Conservation (phyloP, 23 tunicate genomes). For the Botrylloides violaceus region DNA sequence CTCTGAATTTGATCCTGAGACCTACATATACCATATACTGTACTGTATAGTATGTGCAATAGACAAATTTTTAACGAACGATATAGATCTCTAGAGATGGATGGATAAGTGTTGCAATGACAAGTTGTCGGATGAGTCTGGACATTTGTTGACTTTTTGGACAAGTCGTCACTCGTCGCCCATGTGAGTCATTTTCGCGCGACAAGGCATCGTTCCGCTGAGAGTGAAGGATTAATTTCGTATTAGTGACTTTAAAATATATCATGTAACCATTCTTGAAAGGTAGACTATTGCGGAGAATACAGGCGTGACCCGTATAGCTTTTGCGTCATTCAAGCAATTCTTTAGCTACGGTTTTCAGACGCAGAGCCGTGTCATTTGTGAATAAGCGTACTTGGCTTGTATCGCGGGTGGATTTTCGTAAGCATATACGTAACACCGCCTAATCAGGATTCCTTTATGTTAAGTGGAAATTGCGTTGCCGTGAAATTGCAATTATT, state of each 20-base stretch:
- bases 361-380: constrained; percentile 9
- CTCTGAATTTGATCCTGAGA: no score
- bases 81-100: no score
- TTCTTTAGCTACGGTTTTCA: background rate
- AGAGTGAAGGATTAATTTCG: constrained; percentile 11
- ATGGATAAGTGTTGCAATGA: no score
- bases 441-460: background rate
- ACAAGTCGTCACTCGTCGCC: background rate
- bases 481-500: no score
- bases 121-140: background rate
- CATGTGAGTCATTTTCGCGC: background rate
- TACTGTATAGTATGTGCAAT: no score
- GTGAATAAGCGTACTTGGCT: constrained; percentile 12
- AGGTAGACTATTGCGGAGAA: constrained; percentile 5
- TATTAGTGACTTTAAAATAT: constrained; percentile 19
- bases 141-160: background rate
- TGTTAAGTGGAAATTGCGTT: background rate
- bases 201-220: background rate
- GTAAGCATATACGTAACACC: constrained; percentile 4
- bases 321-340: background rate
- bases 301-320: constrained; percentile 20
- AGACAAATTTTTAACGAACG: no score
- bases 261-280: constrained; percentile 5
- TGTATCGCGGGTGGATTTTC: background rate
- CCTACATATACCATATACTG: no score